Evolutionary conservation across 2,113 vertebrate species (phyloP).

Genomic region (Atrichornis clamosus): DNA sequence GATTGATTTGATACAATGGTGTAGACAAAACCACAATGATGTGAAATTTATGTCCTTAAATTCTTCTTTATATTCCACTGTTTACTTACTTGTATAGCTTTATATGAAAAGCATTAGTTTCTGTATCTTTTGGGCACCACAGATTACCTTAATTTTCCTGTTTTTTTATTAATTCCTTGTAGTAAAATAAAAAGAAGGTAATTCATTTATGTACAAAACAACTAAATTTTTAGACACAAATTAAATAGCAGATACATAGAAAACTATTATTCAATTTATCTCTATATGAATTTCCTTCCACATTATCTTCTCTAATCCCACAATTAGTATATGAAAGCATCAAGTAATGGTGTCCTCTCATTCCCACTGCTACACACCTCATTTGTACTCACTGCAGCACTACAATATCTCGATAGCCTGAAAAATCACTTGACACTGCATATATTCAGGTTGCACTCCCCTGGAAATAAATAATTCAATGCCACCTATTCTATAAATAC

Average conservation of each 20-base stretch:
- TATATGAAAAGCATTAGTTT: background rate
- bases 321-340: background rate
- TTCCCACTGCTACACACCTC: background rate
- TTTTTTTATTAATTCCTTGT: background rate
- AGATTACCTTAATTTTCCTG: background rate
- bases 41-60: background rate
- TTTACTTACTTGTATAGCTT: background rate
- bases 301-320: background rate
- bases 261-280: background rate
- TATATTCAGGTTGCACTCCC: background rate
- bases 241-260: background rate
- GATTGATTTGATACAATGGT: background rate
- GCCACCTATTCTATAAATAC: background rate
- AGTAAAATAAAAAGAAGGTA: background rate
- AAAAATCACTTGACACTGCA: constrained; percentile 13
- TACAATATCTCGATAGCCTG: background rate
- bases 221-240: background rate
- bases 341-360: background rate
- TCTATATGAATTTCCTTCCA: background rate
- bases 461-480: constrained; percentile 21
- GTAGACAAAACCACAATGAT: background rate
- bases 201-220: background rate
- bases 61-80: background rate
- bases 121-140: background rate
- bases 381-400: background rate